Evolutionary conservation across 2,113 vertebrate species (phyloP), one percentile per base, ranked within the genome.

Genomic region (Myotis yumanensis): DNA sequence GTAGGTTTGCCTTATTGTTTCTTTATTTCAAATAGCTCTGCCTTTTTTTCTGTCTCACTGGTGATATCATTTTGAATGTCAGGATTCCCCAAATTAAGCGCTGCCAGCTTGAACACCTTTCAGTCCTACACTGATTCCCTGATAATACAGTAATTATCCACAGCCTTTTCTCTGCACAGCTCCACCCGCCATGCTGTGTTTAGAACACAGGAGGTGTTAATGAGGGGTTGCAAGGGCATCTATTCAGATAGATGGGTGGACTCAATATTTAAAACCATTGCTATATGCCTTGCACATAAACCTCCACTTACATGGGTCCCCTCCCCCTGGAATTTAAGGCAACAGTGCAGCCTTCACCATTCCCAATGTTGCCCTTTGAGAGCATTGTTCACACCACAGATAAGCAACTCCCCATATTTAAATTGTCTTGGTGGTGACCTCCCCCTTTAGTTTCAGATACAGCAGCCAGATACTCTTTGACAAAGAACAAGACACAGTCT

Each of bases 361-460:
- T 82, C 76, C 30, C 51, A 80, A 0, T 46, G 75, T 71, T 95
- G 66, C 76, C 72, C 66, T 96, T 87, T 96, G 54, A n/a, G 8
- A 92, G 52, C 66, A 90, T 95, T 96, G 80, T 95, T 94, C 89
- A 66, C 28, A 35, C n/a, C 20, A 48, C 28, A 71, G 23, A 93
- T 10, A 90, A 88, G 69, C 64, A 57, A 68, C 88, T 92, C 86
- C 86, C 77, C 52, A 37, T 82, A 94, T 91, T 92, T 89, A 95
- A 94, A 48, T 22, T 92, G 86, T 92, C 72, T 93, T 95, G 73
- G 59, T 81, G 93, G 90, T 83, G 64, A 96, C 96, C 92, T 96
- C 97, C 97, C 93, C 86, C 79, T 11, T 92, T 84, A 54, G 86
- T 85, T 89, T 97, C 89, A 97, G 80, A 97, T 90, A 89, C 48